These are phyloP conservation scores for Syngnathus typhle DNA, from an alignment of 2,113 vertebrate species.

Conservation along the genomic window DNA sequence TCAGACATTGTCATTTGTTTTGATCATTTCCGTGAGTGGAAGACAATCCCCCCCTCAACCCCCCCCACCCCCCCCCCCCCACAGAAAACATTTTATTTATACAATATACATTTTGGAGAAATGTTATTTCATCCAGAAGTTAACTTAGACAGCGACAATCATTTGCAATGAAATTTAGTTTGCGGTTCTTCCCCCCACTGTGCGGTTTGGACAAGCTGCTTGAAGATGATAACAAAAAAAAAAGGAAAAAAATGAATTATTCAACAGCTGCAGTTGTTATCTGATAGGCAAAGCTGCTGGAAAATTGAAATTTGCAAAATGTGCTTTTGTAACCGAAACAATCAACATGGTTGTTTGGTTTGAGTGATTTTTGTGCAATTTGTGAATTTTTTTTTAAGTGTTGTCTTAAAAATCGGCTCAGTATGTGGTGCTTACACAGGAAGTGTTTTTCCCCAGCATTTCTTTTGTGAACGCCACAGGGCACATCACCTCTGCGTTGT, in stretches of 20 bases:
- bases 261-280: slow-evolving; percentile 44
- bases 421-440: slow-evolving; percentile 29
- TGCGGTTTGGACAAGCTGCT: slow-evolving; percentile 38
- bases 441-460: slow-evolving; percentile 45
- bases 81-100: not conserved
- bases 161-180: slow-evolving; percentile 8
- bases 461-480: slow-evolving; percentile 49
- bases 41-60: not conserved
- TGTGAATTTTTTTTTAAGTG: not conserved
- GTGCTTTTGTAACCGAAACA: slow-evolving; percentile 7
- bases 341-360: not conserved
- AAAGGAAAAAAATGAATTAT: slow-evolving; percentile 40
- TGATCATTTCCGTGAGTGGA: slow-evolving; percentile 62
- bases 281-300: slow-evolving; percentile 30
- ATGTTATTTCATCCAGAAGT: slow-evolving; percentile 31
- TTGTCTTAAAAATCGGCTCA: slow-evolving; percentile 21
- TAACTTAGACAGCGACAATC: slow-evolving; percentile 15
- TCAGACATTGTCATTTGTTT: slow-evolving; percentile 72
- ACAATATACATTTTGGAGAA: slow-evolving; percentile 27
- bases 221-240: slow-evolving; percentile 37
- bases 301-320: slow-evolving; percentile 7
- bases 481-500: slow-evolving; percentile 51
- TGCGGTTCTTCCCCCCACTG: slow-evolving; percentile 14
- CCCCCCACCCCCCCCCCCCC: too few relatives aligned
- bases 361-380: not conserved